Percentiles rank a stretch among this genome's conserved stretches.
Evolutionary conservation across 2,113 vertebrate species (phyloP).

Genomic region (Trichomycterus rosablanca): DNA sequence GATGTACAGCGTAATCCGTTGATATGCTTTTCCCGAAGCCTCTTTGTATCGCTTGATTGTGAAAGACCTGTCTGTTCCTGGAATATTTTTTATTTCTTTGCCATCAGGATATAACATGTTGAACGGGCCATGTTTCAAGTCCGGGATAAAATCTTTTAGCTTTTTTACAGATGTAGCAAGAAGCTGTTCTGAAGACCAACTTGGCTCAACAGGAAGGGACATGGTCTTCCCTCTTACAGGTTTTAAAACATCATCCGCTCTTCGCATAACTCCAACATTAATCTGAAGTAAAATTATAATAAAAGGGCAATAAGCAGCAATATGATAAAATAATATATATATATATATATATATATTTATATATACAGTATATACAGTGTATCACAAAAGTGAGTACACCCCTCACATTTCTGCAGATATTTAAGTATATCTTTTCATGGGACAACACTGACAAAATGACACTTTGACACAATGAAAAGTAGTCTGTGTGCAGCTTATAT

Average conservation of each 20-base stretch:
- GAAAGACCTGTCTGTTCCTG: constrained; percentile 9
- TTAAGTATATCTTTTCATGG: no score
- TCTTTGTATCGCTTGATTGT: constrained; percentile 8
- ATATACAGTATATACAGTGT: no score
- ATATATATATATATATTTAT: no score
- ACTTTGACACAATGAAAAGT: no score
- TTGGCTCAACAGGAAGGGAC: constrained; percentile 1
- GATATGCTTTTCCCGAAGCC: not conserved
- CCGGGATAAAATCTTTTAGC: constrained; percentile 2
- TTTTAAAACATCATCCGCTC: not conserved
- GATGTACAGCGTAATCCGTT: constrained; percentile 4
- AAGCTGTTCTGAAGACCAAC: constrained; percentile 2
- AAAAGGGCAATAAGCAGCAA: no score
- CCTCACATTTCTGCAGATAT: no score
- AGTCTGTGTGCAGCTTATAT: no score
- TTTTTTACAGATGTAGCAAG: not conserved
- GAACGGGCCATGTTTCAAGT: not conserved
- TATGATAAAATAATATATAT: no score
- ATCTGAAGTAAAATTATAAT: constrained; percentile 1
- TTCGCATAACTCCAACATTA: not conserved
- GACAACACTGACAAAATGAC: no score
- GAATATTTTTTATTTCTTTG: constrained; percentile 4
- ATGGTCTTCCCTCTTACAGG: constrained; percentile 1
- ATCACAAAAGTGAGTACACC: no score
- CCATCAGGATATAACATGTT: not conserved